Conservation (phyloP, 2,113 vertebrate genomes). For the Strigops habroptila region DNA sequence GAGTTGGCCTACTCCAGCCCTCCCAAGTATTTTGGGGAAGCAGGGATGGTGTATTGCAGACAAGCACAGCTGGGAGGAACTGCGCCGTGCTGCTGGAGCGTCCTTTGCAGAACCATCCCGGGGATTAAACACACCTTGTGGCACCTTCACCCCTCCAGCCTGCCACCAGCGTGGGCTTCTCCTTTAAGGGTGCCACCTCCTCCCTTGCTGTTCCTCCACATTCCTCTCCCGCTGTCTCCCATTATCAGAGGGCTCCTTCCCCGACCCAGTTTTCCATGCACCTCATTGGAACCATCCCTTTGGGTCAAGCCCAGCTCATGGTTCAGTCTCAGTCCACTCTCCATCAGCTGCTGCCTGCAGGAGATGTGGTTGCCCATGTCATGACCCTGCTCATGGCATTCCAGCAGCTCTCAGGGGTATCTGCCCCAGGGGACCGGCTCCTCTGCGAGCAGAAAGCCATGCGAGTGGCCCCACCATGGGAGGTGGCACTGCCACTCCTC, state of each 20-base stretch:
- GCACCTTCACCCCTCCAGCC: neutral
- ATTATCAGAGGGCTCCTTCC: neutral
- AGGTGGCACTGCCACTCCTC: neutral
- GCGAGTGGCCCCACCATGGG: neutral
- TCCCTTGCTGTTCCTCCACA: neutral
- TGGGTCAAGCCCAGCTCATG: neutral
- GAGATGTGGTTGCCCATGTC: neutral
- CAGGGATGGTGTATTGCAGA: slow-evolving; percentile 32
- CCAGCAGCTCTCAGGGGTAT: neutral
- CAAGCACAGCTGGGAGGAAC: slow-evolving; percentile 53
- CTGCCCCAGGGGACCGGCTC: rapidly evolving
- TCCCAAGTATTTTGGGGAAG: slow-evolving; percentile 61
- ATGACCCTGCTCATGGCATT: rapidly evolving
- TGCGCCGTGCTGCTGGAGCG: neutral
- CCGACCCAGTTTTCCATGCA: neutral
- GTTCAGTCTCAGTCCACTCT: rapidly evolving
- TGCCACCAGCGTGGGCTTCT: rapidly evolving
- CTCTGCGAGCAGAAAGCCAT: neutral
- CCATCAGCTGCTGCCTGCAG: neutral
- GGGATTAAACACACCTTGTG: neutral
- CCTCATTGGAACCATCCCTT: neutral
- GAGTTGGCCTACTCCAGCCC: slow-evolving; percentile 60
- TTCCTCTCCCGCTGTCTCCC: neutral
- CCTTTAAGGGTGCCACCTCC: neutral
- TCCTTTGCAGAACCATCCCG: neutral